A percentile compares a stretch with the other conserved stretches of the same genome.
Conservation (phyloP, 2,888 invertebrate genomes). For the Andricus curvator region DNA sequence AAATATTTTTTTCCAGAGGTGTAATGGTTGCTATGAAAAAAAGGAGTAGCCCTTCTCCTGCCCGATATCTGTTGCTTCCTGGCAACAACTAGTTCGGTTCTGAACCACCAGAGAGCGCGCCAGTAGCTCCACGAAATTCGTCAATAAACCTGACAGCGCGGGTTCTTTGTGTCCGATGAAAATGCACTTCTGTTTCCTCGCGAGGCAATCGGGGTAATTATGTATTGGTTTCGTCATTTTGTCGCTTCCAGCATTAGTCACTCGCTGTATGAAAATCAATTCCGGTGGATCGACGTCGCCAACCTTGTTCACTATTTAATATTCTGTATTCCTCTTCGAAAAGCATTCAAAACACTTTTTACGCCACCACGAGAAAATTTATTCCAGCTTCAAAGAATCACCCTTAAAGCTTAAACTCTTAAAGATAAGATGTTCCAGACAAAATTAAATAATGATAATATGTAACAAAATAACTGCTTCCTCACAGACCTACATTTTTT, state of each 20-base stretch:
- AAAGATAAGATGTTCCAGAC: too few relatives aligned
- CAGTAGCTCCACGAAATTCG: constrained; percentile 1
- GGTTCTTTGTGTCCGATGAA: constrained; percentile 3
- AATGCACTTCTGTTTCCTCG: constrained; percentile 7
- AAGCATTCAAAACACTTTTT: neutral
- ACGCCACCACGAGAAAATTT: neutral
- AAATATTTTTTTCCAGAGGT: too few relatives aligned
- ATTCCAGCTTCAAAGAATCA: too few relatives aligned
- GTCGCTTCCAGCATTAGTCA: constrained; percentile 12
- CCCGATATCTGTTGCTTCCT: constrained; percentile 7
- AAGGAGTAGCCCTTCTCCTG: neutral
- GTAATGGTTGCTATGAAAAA: neutral
- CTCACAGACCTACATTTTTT: too few relatives aligned
- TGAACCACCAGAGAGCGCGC: neutral
- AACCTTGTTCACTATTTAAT: neutral
- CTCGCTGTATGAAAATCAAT: constrained; percentile 1
- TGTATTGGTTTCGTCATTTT: constrained; percentile 8
- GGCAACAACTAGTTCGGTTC: neutral
- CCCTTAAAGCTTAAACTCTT: too few relatives aligned
- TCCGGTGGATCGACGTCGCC: neutral
- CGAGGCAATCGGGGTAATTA: constrained; percentile 6
- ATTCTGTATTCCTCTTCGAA: neutral
- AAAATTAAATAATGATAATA: too few relatives aligned
- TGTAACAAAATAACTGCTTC: too few relatives aligned
- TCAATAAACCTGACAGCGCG: constrained; percentile 11